Conservation (phyloP, 2,113 vertebrate species). For the Mus pahari region DNA sequence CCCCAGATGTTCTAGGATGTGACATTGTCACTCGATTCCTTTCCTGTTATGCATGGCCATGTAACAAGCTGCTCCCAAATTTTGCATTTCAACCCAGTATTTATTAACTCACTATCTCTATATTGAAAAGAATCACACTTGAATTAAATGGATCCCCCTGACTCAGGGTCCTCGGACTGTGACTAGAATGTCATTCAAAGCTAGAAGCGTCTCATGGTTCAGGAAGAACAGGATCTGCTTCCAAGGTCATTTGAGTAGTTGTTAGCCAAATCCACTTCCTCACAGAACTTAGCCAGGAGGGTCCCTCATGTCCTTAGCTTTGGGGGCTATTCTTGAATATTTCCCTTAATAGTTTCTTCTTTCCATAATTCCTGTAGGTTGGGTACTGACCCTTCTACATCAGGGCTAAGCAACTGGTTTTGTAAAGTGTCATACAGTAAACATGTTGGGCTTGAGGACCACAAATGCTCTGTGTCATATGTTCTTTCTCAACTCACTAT, state of each 20-base stretch:
- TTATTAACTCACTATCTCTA: slow-evolving; percentile 3
- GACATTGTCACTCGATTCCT: background rate
- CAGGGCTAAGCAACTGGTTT: slow-evolving; percentile 9
- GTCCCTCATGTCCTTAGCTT: background rate
- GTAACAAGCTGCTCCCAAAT: background rate
- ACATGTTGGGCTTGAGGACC: background rate
- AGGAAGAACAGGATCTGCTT: background rate
- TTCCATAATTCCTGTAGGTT: background rate
- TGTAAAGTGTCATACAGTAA: background rate
- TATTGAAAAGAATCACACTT: slow-evolving; percentile 16
- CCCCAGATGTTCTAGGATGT: background rate
- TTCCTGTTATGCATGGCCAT: background rate
- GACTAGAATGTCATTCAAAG: background rate
- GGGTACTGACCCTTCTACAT: background rate
- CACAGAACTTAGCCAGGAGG: background rate
- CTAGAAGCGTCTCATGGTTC: background rate
- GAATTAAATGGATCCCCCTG: background rate
- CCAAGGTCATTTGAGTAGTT: background rate
- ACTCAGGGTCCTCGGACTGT: background rate
- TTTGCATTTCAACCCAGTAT: slow-evolving; percentile 11
- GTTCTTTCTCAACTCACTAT: background rate
- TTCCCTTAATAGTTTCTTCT: slow-evolving; percentile 37
- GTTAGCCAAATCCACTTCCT: background rate
- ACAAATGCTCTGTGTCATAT: background rate
- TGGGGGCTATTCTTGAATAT: background rate